Conservation (phyloP, 2,113 vertebrate species). For the Salvelinus fontinalis region DNA sequence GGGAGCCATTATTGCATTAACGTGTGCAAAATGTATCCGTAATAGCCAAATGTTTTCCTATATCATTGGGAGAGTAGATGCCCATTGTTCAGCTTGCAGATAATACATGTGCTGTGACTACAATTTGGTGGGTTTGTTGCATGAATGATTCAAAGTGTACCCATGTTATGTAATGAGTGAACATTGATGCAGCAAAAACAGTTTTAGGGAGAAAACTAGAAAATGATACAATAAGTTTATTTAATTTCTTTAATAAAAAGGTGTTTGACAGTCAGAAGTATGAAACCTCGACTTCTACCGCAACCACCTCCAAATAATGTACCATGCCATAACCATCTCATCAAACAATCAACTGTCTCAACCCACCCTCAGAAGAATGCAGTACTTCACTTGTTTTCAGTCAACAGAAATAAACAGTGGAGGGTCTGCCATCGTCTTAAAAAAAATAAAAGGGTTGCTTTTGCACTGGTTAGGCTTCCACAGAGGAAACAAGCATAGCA, state of each 20-base stretch:
- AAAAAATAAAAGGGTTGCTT: slow-evolving; percentile 74
- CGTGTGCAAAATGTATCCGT: too few species aligned
- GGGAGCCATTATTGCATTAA: too few species aligned
- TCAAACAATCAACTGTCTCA: slow-evolving; percentile 42
- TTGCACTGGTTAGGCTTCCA: slow-evolving; percentile 71
- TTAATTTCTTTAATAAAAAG: slow-evolving; percentile 55
- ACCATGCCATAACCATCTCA: slow-evolving; percentile 62
- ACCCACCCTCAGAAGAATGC: slow-evolving; percentile 63
- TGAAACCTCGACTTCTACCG: slow-evolving; percentile 56
- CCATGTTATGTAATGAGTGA: slow-evolving; percentile 4
- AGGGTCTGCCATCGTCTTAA: slow-evolving; percentile 71
- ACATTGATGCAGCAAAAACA: slow-evolving; percentile 15
- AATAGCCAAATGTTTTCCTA: too few species aligned
- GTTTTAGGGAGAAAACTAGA: slow-evolving; percentile 44
- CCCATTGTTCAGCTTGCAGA: too few species aligned
- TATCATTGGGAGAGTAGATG: too few species aligned
- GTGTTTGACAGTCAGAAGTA: slow-evolving; percentile 73
- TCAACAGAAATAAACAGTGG: slow-evolving; percentile 69
- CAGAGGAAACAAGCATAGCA: slow-evolving; percentile 65
- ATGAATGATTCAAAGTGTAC: too few species aligned
- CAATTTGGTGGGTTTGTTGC: too few species aligned
- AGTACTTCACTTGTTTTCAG: slow-evolving; percentile 69
- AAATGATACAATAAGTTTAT: slow-evolving; percentile 59
- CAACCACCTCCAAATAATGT: slow-evolving; percentile 69
- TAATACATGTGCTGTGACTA: too few species aligned